Evolutionary conservation across 1,140 invertebrate species (phyloP).

Genomic region (Stegodyphus dumicola): DNA sequence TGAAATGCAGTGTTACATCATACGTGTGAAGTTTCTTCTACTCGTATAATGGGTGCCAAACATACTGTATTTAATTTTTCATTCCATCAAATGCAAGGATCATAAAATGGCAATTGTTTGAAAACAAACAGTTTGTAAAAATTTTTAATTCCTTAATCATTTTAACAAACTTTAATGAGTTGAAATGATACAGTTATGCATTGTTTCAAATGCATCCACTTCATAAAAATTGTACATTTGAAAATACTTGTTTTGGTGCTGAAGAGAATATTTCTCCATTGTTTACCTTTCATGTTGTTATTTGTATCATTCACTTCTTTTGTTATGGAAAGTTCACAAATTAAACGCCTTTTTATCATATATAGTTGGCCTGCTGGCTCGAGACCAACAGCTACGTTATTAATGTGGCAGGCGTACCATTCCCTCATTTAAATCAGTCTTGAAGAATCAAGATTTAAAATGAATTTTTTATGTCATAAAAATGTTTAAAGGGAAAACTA

Average conservation of each 20-base stretch:
- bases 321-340: conserved; percentile 42
- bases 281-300: neutral
- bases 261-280: neutral
- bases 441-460: conserved; percentile 2
- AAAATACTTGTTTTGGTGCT: neutral
- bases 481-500: neutral
- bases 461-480: neutral
- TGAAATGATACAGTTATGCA: no score
- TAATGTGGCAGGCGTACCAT: conserved; percentile 48
- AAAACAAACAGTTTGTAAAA: no score
- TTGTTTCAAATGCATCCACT: no score
- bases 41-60: no score
- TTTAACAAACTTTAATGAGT: no score
- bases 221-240: neutral
- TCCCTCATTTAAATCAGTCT: conserved; percentile 11
- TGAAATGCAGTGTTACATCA: no score
- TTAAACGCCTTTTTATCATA: conserved; percentile 4
- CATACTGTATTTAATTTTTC: no score
- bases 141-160: no score
- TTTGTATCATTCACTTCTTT: neutral
- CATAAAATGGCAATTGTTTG: no score
- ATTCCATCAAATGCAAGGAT: no score
- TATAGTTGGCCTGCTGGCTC: conserved; percentile 52
- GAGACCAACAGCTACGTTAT: conserved; percentile 29
- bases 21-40: no score